These are phyloP conservation scores for Alca torda DNA, from an alignment of 2,797 vertebrate genomes.

Conservation along the genomic window DNA sequence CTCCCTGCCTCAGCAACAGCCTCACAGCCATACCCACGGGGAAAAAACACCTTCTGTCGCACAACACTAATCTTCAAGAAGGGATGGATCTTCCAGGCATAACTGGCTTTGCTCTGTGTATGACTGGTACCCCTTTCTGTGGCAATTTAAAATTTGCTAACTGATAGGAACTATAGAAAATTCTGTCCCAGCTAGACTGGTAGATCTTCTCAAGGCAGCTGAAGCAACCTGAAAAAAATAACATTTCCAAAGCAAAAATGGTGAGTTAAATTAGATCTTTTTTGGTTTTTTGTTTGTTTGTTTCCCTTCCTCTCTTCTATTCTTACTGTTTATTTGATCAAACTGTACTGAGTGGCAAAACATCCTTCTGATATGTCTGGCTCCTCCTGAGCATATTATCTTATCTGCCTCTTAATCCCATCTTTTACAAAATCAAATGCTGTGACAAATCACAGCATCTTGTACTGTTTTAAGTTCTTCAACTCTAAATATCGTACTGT, in stretches of 20 bases:
- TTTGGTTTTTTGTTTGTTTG: background rate
- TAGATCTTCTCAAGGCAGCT: background rate
- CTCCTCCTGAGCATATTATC: background rate
- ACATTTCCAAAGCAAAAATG: background rate
- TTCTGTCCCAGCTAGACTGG: background rate
- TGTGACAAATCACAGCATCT: background rate
- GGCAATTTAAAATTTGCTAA: background rate
- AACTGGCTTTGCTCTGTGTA: background rate
- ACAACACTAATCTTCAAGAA: background rate
- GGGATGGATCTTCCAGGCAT: background rate
- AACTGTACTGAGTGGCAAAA: background rate
- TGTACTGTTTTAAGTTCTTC: background rate
- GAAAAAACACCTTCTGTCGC: background rate
- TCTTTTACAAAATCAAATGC: background rate
- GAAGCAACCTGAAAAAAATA: background rate
- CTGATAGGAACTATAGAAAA: background rate
- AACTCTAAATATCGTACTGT: background rate
- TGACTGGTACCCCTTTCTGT: background rate
- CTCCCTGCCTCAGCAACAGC: background rate
- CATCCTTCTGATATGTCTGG: background rate
- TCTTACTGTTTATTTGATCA: background rate
- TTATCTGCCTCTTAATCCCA: slow-evolving; percentile 3
- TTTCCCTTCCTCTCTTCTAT: background rate
- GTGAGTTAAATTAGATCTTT: background rate
- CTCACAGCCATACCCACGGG: background rate